Evolutionary conservation across 2,113 vertebrate species (phyloP), one percentile per base, ranked within the genome.

Genomic region (Ia io): DNA sequence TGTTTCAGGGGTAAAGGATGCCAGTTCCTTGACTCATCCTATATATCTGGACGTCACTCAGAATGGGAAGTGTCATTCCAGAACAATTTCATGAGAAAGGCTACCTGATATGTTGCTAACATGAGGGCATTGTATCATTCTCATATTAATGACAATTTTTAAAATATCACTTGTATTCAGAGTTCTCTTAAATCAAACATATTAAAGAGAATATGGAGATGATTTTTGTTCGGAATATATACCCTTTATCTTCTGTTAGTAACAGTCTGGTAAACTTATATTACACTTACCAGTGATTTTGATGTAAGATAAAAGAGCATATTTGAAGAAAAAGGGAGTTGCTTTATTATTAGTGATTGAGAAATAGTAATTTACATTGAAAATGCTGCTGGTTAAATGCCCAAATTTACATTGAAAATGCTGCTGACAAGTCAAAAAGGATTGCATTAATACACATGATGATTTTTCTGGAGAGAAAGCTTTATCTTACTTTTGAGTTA

Each of bases 341-440:
- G 49, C 30, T 80, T 67, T 86, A n/a, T 53, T 65, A 85, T 77
- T 74, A 59, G 8, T 61, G 53, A 65, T n/a, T 59, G 47, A 67
- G 53, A 89, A 71, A 71, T 65, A 67, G 8, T 76, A 85, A n/a
- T 35, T 90, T 87, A 56, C 22, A 9, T 70, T 93, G 71, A 76
- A 93, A 85, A 91, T 91, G 16, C 10, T 89, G 51, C 73, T 61
- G 56, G 56, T 53, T 53, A 53, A 53, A 53, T 53, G 51, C 51
- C 18, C 51, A 53, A 84, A n/a, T 30, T 93, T 86, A 56, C 22
- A 9, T 70, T 93, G 77, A 80, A 93, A 88, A 90, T 91, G 18
- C 10, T 88, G 42, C 71, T 59, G 59, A 37, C 61, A 49, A 47
- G 32, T 78, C 49, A n/a, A 53, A 76, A 40, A 63, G 53, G 51